These are phyloP conservation scores for Tenthredo livida DNA, from an alignment of 2,888 invertebrate species.

Conservation along the genomic window DNA sequence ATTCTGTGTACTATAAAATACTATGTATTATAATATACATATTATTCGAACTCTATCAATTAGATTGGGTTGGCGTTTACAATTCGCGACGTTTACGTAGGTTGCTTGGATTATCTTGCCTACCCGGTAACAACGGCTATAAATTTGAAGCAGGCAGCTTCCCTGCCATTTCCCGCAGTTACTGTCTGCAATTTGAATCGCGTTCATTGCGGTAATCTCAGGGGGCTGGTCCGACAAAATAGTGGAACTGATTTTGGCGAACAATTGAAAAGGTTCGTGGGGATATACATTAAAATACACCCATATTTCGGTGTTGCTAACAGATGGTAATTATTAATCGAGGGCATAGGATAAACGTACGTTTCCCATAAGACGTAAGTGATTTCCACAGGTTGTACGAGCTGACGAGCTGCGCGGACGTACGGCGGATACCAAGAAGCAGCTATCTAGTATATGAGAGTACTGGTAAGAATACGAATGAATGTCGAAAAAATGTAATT, in stretches of 20 bases:
- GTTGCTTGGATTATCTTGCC: constrained; percentile 55
- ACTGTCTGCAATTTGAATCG: constrained; percentile 60
- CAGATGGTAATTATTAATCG: background rate
- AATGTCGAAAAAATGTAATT: background rate
- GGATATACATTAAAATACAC: background rate
- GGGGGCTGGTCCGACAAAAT: constrained; percentile 49
- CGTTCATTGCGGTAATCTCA: constrained; percentile 57
- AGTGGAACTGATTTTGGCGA: constrained; percentile 51
- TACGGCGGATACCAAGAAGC: constrained; percentile 5
- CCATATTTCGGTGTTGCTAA: background rate
- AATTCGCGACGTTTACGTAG: constrained; percentile 55
- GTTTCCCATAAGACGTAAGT: background rate
- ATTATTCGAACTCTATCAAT: background rate
- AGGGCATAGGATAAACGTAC: background rate
- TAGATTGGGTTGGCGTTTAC: constrained; percentile 57
- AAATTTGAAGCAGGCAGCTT: constrained; percentile 54
- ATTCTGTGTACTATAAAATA: background rate
- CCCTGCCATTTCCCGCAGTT: constrained; percentile 56
- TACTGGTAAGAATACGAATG: background rate
- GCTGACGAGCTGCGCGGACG: constrained; percentile 42
- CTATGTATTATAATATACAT: background rate
- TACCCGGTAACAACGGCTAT: constrained; percentile 59
- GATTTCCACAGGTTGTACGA: constrained; percentile 32
- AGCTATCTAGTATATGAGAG: background rate
- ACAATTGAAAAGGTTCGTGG: constrained; percentile 50